phyloP scores from a whole-genome alignment of 2,797 vertebrate species.

The Peromyscus aztecus region DNA sequence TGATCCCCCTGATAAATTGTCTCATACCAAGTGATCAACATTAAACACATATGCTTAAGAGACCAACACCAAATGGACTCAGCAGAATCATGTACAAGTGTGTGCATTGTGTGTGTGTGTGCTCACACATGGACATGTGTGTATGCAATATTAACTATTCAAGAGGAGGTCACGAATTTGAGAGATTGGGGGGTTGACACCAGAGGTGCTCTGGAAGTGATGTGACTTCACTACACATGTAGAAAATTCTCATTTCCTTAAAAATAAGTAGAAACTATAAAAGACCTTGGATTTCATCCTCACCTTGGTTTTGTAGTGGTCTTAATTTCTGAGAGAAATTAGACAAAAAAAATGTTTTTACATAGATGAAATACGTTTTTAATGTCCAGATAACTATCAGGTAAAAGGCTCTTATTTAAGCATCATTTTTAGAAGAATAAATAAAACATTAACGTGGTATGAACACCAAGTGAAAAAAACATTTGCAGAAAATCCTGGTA shows the following conservation, averaged over 20 bases:
- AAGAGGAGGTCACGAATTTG: neutral
- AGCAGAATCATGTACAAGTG: neutral
- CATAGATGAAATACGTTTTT: constrained; percentile 25
- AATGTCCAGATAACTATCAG: neutral
- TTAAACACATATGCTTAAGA: neutral
- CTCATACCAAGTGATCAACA: neutral
- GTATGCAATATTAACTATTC: neutral
- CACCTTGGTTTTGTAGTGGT: neutral
- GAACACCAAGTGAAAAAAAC: neutral
- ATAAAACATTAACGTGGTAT: neutral
- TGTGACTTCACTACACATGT: neutral
- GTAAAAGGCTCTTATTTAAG: neutral
- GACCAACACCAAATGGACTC: neutral
- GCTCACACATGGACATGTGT: neutral
- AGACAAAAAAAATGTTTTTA: neutral
- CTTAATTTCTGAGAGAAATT: constrained; percentile 1
- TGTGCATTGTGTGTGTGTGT: neutral
- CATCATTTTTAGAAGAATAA: constrained; percentile 43
- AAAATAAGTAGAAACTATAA: neutral
- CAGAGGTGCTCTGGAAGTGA: neutral
- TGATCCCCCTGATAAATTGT: neutral
- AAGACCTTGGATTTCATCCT: neutral
- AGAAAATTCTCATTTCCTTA: neutral
- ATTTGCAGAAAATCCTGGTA: neutral
- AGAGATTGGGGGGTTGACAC: neutral